A percentile compares a stretch with the other conserved stretches of the same genome.
These are phyloP conservation scores for Sarcophaga bullata DNA, from an alignment of 1,140 invertebrate species.

Conservation along the genomic window DNA sequence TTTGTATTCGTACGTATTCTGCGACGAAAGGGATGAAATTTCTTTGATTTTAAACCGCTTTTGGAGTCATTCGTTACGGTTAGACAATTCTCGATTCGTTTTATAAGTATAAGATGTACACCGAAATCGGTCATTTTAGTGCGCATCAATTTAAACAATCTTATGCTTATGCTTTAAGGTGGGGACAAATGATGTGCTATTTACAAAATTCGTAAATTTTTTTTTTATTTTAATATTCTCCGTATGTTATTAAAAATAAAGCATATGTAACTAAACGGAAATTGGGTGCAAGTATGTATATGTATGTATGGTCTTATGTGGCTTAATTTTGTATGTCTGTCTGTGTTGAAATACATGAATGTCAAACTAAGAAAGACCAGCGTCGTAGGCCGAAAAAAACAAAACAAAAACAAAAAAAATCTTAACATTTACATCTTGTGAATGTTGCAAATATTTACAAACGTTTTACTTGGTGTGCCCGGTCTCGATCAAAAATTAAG, in stretches of 20 bases:
- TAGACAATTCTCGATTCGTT: conserved; percentile 6
- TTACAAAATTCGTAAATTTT: not conserved
- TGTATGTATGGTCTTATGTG: not conserved
- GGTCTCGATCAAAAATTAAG: conserved; percentile 18
- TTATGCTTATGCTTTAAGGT: not conserved
- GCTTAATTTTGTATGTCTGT: not conserved
- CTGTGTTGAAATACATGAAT: not conserved
- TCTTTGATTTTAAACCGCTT: conserved; percentile 31
- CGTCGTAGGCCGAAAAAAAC: conserved; percentile 4
- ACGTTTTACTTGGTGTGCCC: conserved; percentile 9
- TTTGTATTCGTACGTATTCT: not conserved
- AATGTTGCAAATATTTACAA: not conserved
- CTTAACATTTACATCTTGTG: not conserved
- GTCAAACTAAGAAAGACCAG: not conserved
- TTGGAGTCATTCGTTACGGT: conserved; percentile 12
- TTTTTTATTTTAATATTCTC: not conserved
- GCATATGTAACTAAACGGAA: not conserved
- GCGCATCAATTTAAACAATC: not conserved
- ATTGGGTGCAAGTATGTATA: conserved; percentile 8
- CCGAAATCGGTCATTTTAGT: conserved; percentile 23
- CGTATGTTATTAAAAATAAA: not conserved
- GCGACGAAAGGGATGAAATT: not conserved
- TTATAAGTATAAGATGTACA: not conserved
- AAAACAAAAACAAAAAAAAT: not conserved
- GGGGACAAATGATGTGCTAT: not conserved